phyloP scores from a whole-genome alignment of 2,888 invertebrate species.

The Drosophila nr. medialis region DNA sequence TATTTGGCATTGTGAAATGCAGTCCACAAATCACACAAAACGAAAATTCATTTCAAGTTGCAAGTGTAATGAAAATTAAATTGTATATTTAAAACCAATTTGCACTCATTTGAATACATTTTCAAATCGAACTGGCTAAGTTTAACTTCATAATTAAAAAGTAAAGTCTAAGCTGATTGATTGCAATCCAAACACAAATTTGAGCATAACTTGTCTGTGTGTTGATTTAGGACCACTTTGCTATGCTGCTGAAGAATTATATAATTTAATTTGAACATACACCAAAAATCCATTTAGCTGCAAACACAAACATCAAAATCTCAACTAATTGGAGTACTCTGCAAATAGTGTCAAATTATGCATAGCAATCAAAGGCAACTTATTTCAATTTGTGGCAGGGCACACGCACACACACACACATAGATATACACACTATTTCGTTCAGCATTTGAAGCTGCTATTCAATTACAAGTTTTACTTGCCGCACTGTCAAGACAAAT shows the following conservation, averaged over 20 bases:
- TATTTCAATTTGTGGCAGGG: constrained; percentile 44
- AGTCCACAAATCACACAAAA: background rate
- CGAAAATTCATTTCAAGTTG: background rate
- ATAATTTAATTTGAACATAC: background rate
- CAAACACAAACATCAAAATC: constrained; percentile 21
- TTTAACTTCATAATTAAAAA: too few relatives aligned
- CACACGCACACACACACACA: constrained; percentile 1
- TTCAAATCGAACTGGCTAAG: background rate
- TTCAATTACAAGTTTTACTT: constrained; percentile 68
- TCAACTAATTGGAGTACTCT: constrained; percentile 35
- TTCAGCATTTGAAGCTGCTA: constrained; percentile 44
- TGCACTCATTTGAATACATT: background rate
- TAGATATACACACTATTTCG: background rate
- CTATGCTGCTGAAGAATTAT: background rate
- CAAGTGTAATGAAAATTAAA: background rate
- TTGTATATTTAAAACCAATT: background rate
- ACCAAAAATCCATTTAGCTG: constrained; percentile 14
- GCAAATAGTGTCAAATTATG: constrained; percentile 44
- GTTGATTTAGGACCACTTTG: background rate
- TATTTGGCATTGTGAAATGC: background rate
- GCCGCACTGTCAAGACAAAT: constrained; percentile 55
- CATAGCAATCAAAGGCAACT: constrained; percentile 51
- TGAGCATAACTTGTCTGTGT: background rate
- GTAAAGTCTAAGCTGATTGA: background rate
- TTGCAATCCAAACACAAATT: background rate